Percentiles rank a stretch among this genome's conserved stretches.
phyloP scores from a whole-genome alignment of 2,797 vertebrate species.

The Denticeps clupeoides region DNA sequence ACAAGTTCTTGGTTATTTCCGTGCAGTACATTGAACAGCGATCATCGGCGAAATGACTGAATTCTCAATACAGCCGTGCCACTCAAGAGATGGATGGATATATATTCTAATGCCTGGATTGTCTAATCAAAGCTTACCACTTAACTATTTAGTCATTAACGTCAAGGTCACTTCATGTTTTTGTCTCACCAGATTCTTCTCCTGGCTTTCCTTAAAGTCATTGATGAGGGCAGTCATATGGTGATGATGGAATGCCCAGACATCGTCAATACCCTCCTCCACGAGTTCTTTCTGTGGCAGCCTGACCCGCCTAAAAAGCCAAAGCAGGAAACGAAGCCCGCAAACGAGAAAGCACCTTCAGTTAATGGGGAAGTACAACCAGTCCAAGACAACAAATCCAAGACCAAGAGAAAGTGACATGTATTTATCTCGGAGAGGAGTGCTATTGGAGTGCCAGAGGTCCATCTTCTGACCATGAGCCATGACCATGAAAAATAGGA shows the following conservation, averaged over 20 bases:
- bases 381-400: constrained; percentile 19
- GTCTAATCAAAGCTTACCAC: too few species aligned
- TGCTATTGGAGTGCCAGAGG: too few species aligned
- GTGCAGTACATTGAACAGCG: too few species aligned
- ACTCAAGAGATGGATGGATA: too few species aligned
- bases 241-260: constrained; percentile 96
- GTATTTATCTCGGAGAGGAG: too few species aligned
- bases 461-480: too few species aligned
- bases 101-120: too few species aligned
- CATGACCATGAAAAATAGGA: too few species aligned
- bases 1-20: neutral
- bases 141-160: too few species aligned
- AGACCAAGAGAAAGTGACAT: constrained; percentile 26
- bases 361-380: constrained; percentile 21
- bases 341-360: constrained; percentile 44
- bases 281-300: constrained; percentile 94
- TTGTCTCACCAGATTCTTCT: constrained; percentile 71
- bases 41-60: too few species aligned
- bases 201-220: constrained; percentile 85
- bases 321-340: constrained; percentile 47
- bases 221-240: constrained; percentile 97
- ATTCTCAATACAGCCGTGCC: too few species aligned
- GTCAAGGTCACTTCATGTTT: neutral
- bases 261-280: constrained; percentile 85
- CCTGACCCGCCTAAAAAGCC: constrained; percentile 43